These are phyloP conservation scores for Callaeas wilsoni DNA, from an alignment of 2,113 vertebrate genomes.

Conservation along the genomic window DNA sequence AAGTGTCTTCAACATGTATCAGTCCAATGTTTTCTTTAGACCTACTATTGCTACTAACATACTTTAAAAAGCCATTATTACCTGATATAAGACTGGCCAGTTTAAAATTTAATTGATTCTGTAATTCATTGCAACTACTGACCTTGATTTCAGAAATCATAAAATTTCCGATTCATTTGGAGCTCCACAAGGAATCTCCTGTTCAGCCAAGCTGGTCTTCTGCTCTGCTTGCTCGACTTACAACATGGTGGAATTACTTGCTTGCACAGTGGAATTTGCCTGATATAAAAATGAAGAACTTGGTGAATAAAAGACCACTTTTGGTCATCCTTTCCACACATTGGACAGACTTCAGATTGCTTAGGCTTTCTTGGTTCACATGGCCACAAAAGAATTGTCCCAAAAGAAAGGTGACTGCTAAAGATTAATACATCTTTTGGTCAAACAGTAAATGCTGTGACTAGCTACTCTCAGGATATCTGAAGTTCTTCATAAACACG, in stretches of 20 bases:
- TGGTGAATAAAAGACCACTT: background rate
- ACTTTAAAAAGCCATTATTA: background rate
- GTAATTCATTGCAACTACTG: background rate
- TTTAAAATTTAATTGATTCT: background rate
- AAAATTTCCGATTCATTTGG: background rate
- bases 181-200: background rate
- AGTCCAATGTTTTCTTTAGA: background rate
- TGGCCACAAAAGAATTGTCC: background rate
- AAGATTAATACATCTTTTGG: background rate
- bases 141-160: background rate
- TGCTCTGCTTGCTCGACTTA: background rate
- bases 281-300: background rate
- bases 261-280: background rate
- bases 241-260: background rate
- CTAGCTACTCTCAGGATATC: background rate
- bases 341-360: background rate
- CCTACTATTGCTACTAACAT: background rate
- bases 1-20: background rate
- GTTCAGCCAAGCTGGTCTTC: background rate
- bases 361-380: background rate
- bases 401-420: background rate
- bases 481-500: background rate
- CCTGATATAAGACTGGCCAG: background rate
- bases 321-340: background rate
- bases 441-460: background rate